Base-by-base conservation (phyloP, 2,888 invertebrate genomes). In the Drosophila nr. perissopoda region DNA sequence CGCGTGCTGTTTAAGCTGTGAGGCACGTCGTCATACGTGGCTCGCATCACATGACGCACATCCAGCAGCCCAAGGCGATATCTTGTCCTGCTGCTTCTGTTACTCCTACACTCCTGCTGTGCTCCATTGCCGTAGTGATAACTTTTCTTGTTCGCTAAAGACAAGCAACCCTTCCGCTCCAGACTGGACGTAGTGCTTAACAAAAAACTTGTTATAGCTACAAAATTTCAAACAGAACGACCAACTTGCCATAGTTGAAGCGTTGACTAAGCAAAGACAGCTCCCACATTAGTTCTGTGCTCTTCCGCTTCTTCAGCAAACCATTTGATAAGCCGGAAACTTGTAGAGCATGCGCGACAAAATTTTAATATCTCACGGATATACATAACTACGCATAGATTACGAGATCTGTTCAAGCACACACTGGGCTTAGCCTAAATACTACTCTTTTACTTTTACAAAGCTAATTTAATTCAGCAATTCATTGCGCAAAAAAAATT, bases 21-120 rank as follows among this genome's bases (percentile, higher is more conserved):
- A 80, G 72, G 83, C 85, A 85, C 88, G 88, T 88, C 75, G 57
- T 45, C 67, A 72, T 73, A 88, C 88, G 83, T 88, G 85, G 76
- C 73, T 69, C 68, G 88, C 78, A 83, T 81, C 73, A 62, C 69
- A 77, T 65, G 56, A 34, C 25, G 48, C 64, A 52, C 69, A 33
- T 54, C 27, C 52, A 51, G 49, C 61, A 60, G 45, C 45, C 45
- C 45, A 16, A 16, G 25, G 45, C 45, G 8, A 57, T 77, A 63
- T 60, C 67, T 62, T 36, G 45, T 59, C 27, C 31, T 58, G 61
- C 52, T 65, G 52, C 38, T 69, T 25, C 27, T 59, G 57, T 29
- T 62, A 34, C 38, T 53, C 3, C 33, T 67, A 49, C 56, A 25
- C 45, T 61, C 18, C 54, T 61, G 49, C 56, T 61, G 75, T 79